Evolutionary conservation across 92 coral and sea anemone genomes (phyloP).

Genomic region (Pocillopora grandis): DNA sequence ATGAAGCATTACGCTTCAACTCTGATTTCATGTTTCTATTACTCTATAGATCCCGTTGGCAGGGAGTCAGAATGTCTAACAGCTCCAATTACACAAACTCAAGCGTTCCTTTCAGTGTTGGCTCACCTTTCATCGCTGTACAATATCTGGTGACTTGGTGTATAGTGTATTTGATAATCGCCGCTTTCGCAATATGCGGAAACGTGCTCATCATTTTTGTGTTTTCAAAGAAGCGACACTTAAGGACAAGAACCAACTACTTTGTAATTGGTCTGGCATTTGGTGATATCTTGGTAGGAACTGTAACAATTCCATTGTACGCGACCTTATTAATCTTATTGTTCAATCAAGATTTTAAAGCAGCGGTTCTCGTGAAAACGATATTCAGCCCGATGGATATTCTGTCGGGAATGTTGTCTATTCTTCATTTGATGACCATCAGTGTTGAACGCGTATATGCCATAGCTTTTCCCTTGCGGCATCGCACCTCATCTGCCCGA

Average conservation of each 20-base stretch:
- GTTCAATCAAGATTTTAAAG: conserved; percentile 34
- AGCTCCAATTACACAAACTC: conserved; percentile 28
- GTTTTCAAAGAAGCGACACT: conserved; percentile 69
- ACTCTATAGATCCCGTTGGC: no score
- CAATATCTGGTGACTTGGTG: conserved; percentile 58
- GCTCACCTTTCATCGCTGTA: conserved; percentile 38
- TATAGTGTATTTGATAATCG: conserved; percentile 51
- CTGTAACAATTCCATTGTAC: conserved; percentile 68
- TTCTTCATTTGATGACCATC: conserved; percentile 73
- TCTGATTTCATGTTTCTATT: no score
- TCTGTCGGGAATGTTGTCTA: conserved; percentile 80
- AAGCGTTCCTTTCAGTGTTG: neutral
- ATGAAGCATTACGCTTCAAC: no score
- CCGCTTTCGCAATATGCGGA: conserved; percentile 61
- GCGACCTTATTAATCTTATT: conserved; percentile 51
- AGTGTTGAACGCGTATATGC: conserved; percentile 78
- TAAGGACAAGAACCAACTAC: conserved; percentile 77
- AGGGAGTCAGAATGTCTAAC: conserved; percentile 19
- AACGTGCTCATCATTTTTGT: conserved; percentile 74
- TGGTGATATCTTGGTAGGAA: conserved; percentile 69
- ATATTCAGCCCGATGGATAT: conserved; percentile 78
- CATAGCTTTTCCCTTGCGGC: conserved; percentile 77
- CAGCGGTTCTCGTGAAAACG: conserved; percentile 35
- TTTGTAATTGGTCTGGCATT: conserved; percentile 75
- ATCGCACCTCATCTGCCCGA: conserved; percentile 66